Evolutionary conservation across 2,888 invertebrate species (phyloP).

Genomic region (Corythucha ciliata): DNA sequence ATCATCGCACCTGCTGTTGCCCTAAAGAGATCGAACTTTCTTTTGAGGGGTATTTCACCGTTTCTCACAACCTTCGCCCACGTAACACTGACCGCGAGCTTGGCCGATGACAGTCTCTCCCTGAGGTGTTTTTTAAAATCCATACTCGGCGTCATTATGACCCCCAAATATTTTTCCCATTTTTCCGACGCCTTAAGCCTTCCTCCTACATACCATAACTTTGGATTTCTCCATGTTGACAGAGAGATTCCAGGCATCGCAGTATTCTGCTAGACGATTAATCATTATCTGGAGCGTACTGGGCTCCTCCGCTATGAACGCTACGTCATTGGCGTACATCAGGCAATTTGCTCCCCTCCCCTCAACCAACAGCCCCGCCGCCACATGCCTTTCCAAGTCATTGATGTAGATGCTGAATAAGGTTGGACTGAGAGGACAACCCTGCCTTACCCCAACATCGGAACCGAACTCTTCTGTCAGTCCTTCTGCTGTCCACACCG

Average conservation of each 20-base stretch:
- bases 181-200: conserved; percentile 1
- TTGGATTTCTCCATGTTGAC: conserved; percentile 33
- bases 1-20: conserved; percentile 2
- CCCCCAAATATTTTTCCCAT: conserved; percentile 18
- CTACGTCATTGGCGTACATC: conserved; percentile 31
- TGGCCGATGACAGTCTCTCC: not conserved
- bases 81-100: not conserved
- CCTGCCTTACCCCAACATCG: conserved; percentile 7
- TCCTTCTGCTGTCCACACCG: conserved; percentile 8
- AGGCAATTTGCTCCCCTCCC: conserved; percentile 20
- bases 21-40: conserved; percentile 4
- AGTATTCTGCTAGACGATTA: conserved; percentile 25
- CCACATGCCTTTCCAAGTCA: not conserved
- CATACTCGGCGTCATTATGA: conserved; percentile 9
- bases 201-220: conserved; percentile 7
- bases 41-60: not conserved
- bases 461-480: too few species aligned
- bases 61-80: conserved; percentile 4
- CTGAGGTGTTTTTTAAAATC: not conserved
- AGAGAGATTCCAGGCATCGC: conserved; percentile 24
- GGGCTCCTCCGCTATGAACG: conserved; percentile 22
- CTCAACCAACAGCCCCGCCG: conserved; percentile 20
- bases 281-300: conserved; percentile 26
- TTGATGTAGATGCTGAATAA: conserved; percentile 11
- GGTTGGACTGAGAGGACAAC: not conserved